A percentile compares a stretch with the other conserved stretches of the same genome.
Conservation (phyloP, 2,797 vertebrate species). For the Smutsia gigantea region DNA sequence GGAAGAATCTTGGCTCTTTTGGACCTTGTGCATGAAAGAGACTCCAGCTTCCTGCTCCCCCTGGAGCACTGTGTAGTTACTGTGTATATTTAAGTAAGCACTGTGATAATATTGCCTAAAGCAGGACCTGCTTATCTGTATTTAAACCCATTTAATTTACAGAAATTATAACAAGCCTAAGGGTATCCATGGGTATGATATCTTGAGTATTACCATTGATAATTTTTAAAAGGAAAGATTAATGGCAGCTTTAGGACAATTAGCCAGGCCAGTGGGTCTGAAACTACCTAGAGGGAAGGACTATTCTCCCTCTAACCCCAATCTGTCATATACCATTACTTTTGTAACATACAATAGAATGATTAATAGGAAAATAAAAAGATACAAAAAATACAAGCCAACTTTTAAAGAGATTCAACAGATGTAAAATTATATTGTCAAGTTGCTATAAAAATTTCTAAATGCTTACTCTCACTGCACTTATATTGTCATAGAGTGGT, state of each 20-base stretch:
- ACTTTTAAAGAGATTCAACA: background rate
- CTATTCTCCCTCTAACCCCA: background rate
- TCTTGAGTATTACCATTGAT: background rate
- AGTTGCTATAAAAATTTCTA: constrained; percentile 8
- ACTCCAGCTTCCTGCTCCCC: background rate
- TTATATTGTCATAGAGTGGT: background rate
- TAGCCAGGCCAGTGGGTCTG: background rate
- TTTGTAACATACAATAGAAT: constrained; percentile 16
- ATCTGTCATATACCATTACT: background rate
- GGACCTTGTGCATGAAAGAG: background rate
- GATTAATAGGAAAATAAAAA: constrained; percentile 32
- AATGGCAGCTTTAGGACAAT: background rate
- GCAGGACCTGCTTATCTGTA: background rate
- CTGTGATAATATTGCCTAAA: background rate
- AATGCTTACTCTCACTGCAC: constrained; percentile 19
- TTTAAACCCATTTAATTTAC: background rate
- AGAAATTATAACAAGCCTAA: constrained; percentile 6
- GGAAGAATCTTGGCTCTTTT: background rate
- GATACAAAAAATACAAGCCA: background rate
- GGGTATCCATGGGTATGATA: background rate
- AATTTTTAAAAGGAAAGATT: background rate
- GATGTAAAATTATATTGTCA: background rate
- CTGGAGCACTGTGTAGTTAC: background rate
- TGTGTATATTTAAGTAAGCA: background rate
- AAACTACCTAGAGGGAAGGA: background rate